Percentiles rank a stretch among this genome's conserved stretches.
Conservation (phyloP, 2,113 vertebrate species). For the Notarius lentiginosus region DNA sequence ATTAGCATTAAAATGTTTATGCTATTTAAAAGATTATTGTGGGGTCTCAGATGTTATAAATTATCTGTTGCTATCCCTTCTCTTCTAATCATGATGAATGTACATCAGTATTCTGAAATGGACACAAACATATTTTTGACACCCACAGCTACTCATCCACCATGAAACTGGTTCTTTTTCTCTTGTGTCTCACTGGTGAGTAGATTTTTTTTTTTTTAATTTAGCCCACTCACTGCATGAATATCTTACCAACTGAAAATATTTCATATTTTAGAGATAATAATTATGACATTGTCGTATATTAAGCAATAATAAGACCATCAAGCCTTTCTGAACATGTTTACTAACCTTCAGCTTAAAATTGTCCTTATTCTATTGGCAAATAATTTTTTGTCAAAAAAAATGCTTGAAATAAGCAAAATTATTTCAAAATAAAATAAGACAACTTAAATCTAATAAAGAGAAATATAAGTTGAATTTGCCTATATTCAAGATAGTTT, state of each 20-base stretch:
- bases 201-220: background rate
- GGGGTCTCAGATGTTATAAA: background rate
- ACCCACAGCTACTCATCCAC: background rate
- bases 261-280: too few relatives aligned
- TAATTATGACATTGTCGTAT: too few relatives aligned
- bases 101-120: background rate
- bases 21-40: background rate
- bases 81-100: background rate
- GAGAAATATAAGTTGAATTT: background rate
- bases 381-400: too few relatives aligned
- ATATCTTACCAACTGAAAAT: background rate
- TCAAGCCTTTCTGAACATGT: too few relatives aligned
- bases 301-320: too few relatives aligned
- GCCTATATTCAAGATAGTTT: background rate
- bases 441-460: background rate
- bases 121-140: background rate
- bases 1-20: background rate
- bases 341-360: too few relatives aligned
- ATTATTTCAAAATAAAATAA: background rate
- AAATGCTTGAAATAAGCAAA: background rate
- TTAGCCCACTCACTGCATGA: background rate
- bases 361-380: too few relatives aligned
- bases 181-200: conserved; percentile 1
- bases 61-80: background rate
- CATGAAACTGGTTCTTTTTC: conserved; percentile 8